Base-by-base conservation (phyloP, 2,113 vertebrate species). In the Psettodes erumei region DNA sequence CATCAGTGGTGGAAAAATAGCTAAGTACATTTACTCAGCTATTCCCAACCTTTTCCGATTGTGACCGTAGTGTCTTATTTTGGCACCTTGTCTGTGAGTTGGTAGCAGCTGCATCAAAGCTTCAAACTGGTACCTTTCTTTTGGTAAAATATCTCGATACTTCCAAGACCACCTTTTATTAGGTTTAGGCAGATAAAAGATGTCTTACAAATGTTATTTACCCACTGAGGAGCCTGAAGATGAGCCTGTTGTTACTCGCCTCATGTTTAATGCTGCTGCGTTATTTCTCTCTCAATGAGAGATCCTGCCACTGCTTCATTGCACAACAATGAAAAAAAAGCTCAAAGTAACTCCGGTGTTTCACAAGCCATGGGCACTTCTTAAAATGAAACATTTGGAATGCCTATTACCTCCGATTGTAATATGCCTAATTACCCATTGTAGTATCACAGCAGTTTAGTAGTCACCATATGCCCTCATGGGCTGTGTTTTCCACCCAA, bases 401-500 rank as follows among this genome's bases (percentile, higher is more conserved):
- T 54, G 70, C 74, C 48, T 38, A 21, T 90, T 86, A 79, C 70
- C 70, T 82, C 55, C 38, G 65, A 78, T 59, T 84, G 65, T 82
- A 81, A 82, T 81, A 83, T 72, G 73, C 69, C 48, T 81, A 89
- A 91, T 91, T 85, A 79, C 73, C 68, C 50, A 68, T 71, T 42
- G 71, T 75, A 37, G 32, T 72, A 75, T 74, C 30, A 69, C 73
- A 81, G 83, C 55, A 71, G 60, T 86, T 83, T 74, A 88, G 71
- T 59, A 81, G 76, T 86, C 56, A 58, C 64, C 75, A 50, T 70
- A 48, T 77, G 42, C 55, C 63, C 75, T 79, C 47, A 67, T 48
- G n/a, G 51, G 63, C 64, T 38, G 64, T 48, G 58, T 79, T 85
- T 86, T 88, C 64, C 43, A 58, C 63, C 62, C 75, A 87, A 68